Percentiles rank a stretch among this genome's conserved stretches.
phyloP scores from a whole-genome alignment of 2,113 vertebrate genomes.

The Notothenia coriiceps region DNA sequence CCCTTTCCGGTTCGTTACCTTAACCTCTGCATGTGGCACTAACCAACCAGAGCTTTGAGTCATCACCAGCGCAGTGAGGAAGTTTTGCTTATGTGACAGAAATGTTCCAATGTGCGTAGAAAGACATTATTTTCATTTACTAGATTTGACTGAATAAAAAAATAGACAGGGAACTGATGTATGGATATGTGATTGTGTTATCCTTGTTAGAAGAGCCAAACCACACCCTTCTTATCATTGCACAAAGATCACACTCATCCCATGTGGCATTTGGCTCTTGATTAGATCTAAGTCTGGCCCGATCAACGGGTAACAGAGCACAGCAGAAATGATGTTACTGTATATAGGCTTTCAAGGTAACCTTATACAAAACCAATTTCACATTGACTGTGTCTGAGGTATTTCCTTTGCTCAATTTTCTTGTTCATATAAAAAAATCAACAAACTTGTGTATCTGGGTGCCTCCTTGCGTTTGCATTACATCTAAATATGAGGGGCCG shows the following conservation, averaged over 20 bases:
- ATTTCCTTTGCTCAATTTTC: neutral
- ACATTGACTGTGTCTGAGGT: neutral
- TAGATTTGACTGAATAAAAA: neutral
- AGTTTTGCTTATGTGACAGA: conserved; percentile 14
- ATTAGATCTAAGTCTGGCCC: conserved; percentile 30
- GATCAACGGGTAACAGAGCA: conserved; percentile 33
- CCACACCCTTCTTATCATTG: conserved; percentile 5
- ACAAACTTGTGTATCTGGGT: no score
- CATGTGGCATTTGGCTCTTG: conserved; percentile 11
- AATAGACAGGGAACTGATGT: neutral
- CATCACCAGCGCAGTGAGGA: neutral
- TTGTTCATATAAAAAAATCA: no score
- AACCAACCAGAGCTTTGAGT: conserved; percentile 22
- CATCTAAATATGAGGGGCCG: no score
- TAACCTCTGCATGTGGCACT: conserved; percentile 23
- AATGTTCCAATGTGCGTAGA: neutral
- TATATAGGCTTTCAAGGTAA: conserved; percentile 15
- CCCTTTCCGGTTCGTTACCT: conserved; percentile 71
- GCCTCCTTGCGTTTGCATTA: neutral
- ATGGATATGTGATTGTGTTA: neutral
- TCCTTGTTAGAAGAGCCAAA: neutral
- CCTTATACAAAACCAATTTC: conserved; percentile 5
- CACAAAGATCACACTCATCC: conserved; percentile 1
- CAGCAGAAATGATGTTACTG: neutral
- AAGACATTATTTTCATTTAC: neutral